These are phyloP conservation scores for Tortricodes alternella DNA, from an alignment of 2,888 invertebrate genomes.

Conservation along the genomic window DNA sequence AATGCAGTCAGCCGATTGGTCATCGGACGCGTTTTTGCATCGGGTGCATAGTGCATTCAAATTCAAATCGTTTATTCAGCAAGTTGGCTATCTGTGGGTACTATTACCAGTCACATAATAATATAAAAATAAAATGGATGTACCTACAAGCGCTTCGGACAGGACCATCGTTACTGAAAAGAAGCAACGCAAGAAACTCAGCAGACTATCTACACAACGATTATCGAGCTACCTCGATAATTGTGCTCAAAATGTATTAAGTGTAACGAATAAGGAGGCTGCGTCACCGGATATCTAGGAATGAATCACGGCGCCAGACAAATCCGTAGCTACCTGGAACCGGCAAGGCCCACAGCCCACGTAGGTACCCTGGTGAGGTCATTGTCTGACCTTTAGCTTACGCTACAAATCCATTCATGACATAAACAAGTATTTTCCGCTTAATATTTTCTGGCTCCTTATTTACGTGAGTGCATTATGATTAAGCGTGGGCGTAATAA, in stretches of 20 bases:
- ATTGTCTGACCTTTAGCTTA: slow-evolving; percentile 59
- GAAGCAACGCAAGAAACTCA: too few relatives aligned
- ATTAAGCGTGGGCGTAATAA: slow-evolving; percentile 13
- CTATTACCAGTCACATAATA: too few relatives aligned
- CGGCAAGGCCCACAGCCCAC: not conserved
- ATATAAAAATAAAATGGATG: too few relatives aligned
- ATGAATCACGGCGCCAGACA: slow-evolving; percentile 56
- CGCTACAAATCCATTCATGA: slow-evolving; percentile 14
- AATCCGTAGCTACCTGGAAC: slow-evolving; percentile 18
- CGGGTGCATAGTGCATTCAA: too few relatives aligned
- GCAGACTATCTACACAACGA: too few relatives aligned
- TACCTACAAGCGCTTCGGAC: too few relatives aligned
- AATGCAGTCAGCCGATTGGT: not conserved
- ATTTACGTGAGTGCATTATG: slow-evolving; percentile 6
- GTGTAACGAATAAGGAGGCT: slow-evolving; percentile 51
- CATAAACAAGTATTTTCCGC: slow-evolving; percentile 19
- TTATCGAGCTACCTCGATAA: too few relatives aligned
- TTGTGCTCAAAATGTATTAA: not conserved
- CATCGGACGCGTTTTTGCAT: too few relatives aligned
- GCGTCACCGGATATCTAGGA: slow-evolving; percentile 49
- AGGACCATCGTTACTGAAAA: too few relatives aligned
- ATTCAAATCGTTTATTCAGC: too few relatives aligned
- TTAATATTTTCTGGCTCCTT: too few relatives aligned
- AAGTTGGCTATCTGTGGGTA: too few relatives aligned
- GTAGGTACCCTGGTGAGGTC: slow-evolving; percentile 52